Evolutionary conservation across 2,888 invertebrate species (phyloP).

Genomic region (Pyrocoelia pectoralis): DNA sequence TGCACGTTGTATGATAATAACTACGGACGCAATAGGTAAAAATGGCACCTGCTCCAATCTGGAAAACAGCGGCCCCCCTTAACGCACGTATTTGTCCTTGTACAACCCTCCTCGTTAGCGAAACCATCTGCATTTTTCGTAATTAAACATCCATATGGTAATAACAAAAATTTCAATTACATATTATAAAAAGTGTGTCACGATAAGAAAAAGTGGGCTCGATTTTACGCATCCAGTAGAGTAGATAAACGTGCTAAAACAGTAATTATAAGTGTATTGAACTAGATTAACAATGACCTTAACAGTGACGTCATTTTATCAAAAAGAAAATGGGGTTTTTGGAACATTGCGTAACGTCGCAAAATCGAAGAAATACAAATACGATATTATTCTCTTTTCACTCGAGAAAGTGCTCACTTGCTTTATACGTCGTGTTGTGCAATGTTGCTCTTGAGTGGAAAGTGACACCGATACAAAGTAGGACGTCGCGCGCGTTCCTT

Average conservation of each 20-base stretch:
- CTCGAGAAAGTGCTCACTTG: slow-evolving; percentile 46
- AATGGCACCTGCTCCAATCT: slow-evolving; percentile 29
- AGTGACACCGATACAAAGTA: slow-evolving; percentile 56
- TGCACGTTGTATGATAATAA: not conserved
- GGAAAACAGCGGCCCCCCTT: slow-evolving; percentile 2
- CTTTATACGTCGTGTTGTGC: slow-evolving; percentile 47
- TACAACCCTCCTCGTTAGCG: slow-evolving; percentile 9
- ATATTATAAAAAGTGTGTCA: slow-evolving; percentile 22
- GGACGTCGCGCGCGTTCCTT: slow-evolving; percentile 43
- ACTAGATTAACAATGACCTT: slow-evolving; percentile 25
- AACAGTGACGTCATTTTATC: slow-evolving; percentile 14
- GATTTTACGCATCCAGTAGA: not conserved
- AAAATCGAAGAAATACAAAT: not conserved
- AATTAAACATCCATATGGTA: slow-evolving; percentile 19
- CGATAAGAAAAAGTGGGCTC: slow-evolving; percentile 17
- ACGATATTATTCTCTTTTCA: slow-evolving; percentile 38
- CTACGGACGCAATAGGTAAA: slow-evolving; percentile 11
- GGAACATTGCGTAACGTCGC: not conserved
- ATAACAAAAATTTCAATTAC: not conserved
- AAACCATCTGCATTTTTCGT: slow-evolving; percentile 23
- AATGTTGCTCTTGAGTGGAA: slow-evolving; percentile 56
- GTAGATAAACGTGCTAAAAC: slow-evolving; percentile 22
- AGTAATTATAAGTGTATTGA: slow-evolving; percentile 28
- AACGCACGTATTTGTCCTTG: slow-evolving; percentile 27
- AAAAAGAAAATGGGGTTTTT: not conserved